These are phyloP conservation scores for Andrena bicolor DNA, from an alignment of 2,888 invertebrate species.

Conservation along the genomic window DNA sequence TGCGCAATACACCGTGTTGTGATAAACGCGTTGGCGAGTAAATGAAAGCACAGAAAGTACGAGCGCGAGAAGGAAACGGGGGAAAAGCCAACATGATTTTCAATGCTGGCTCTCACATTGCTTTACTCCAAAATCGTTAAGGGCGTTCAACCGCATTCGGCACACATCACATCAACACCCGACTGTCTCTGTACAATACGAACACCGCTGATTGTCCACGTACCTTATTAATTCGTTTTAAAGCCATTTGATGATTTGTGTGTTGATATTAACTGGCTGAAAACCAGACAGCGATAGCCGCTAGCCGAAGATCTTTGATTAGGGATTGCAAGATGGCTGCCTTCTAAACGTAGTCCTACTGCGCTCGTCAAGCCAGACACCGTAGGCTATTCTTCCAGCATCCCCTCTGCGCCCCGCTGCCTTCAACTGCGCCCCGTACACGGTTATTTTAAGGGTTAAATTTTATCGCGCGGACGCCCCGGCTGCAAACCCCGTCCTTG, in stretches of 20 bases:
- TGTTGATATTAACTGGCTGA: conserved; percentile 91
- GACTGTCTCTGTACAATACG: conserved; percentile 59
- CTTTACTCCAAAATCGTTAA: conserved; percentile 88
- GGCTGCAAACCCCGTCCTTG: not conserved
- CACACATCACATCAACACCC: conserved; percentile 71
- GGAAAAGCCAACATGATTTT: conserved; percentile 83
- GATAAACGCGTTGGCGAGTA: conserved; percentile 47
- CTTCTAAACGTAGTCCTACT: conserved; percentile 92
- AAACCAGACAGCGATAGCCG: conserved; percentile 93
- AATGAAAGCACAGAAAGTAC: conserved; percentile 58
- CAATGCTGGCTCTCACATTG: conserved; percentile 89
- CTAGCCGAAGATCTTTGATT: conserved; percentile 94
- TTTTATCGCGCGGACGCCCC: conserved; percentile 38
- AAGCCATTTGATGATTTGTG: conserved; percentile 90
- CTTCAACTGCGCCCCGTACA: not conserved
- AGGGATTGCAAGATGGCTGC: conserved; percentile 95
- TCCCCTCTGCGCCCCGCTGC: not conserved
- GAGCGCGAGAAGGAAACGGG: conserved; percentile 65
- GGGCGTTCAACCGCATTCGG: conserved; percentile 85
- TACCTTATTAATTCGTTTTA: conserved; percentile 99
- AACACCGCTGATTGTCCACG: conserved; percentile 85
- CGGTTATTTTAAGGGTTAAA: conserved; percentile 40
- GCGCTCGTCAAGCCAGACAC: conserved; percentile 87
- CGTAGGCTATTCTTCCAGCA: conserved; percentile 52
- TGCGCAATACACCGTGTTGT: conserved; percentile 44